These are phyloP conservation scores for Bos indicus DNA, from an alignment of 2,113 vertebrate species.

Conservation along the genomic window DNA sequence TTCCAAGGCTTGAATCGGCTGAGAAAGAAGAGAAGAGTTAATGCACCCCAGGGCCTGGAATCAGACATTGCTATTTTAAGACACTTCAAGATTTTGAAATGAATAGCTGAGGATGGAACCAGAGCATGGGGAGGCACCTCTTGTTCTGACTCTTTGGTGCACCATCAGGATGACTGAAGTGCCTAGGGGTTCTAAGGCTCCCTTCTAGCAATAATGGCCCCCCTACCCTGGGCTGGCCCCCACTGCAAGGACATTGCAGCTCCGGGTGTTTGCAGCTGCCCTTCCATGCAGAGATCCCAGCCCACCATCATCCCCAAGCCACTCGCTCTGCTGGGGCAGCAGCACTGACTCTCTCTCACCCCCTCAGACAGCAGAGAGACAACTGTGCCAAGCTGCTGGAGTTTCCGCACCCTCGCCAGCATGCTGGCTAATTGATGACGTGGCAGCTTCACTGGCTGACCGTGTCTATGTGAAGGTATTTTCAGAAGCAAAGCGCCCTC, in stretches of 20 bases:
- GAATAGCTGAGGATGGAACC: not conserved
- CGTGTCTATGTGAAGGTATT: not conserved
- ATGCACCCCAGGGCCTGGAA: not conserved
- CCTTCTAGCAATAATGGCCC: not conserved
- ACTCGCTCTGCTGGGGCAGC: not conserved
- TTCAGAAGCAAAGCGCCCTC: conserved; percentile 6
- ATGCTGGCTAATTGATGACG: not conserved
- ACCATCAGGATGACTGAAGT: not conserved
- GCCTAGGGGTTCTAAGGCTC: not conserved
- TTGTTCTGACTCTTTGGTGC: not conserved
- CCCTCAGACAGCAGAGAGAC: not conserved
- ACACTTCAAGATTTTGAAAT: not conserved
- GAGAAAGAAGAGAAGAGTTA: not conserved
- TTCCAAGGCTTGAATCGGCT: not conserved
- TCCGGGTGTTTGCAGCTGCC: not conserved
- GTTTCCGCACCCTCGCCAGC: not conserved
- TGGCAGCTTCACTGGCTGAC: not conserved
- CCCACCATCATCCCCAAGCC: not conserved
- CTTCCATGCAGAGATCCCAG: not conserved
- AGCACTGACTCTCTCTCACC: not conserved
- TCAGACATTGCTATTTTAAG: conserved; percentile 41
- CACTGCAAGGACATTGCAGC: not conserved
- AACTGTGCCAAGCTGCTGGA: not conserved
- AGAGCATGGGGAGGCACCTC: not conserved
- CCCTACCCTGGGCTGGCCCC: accelerated